Percentiles rank a stretch among this genome's conserved stretches.
Evolutionary conservation across 2,888 invertebrate species (phyloP).

Genomic region (Phyto melanocephala): DNA sequence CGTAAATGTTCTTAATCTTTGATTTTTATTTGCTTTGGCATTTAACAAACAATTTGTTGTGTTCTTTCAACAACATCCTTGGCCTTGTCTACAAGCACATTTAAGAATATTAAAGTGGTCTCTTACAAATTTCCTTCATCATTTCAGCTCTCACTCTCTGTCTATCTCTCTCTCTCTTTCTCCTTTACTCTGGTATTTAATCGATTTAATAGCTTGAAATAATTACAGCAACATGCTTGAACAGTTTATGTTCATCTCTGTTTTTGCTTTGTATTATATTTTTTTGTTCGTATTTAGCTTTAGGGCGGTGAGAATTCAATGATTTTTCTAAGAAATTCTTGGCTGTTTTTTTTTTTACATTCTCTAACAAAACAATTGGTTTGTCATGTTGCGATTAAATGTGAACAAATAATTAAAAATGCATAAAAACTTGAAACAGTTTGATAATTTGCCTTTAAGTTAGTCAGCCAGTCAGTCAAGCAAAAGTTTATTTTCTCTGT

Average conservation of each 20-base stretch:
- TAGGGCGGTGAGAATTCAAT: not conserved
- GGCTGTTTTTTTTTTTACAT: not conserved
- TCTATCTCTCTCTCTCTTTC: not conserved
- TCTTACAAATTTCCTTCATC: not conserved
- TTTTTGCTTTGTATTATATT: too few relatives aligned
- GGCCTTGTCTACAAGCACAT: slow-evolving; percentile 7
- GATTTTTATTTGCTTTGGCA: not conserved
- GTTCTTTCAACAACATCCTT: slow-evolving; percentile 7
- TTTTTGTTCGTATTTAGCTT: not conserved
- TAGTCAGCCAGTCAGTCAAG: too few relatives aligned
- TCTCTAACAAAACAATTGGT: slow-evolving; percentile 2
- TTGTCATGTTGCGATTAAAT: slow-evolving; percentile 5
- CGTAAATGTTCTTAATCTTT: not conserved
- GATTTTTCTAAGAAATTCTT: slow-evolving; percentile 3
- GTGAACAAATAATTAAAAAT: not conserved
- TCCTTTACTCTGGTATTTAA: slow-evolving; percentile 40
- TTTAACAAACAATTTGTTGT: not conserved
- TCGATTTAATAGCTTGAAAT: slow-evolving; percentile 57
- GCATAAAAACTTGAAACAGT: not conserved
- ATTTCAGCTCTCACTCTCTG: not conserved
- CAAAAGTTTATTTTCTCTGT: too few relatives aligned
- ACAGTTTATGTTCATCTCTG: slow-evolving; percentile 20
- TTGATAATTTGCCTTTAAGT: slow-evolving; percentile 6
- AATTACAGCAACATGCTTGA: slow-evolving; percentile 57
- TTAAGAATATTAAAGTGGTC: not conserved